phyloP scores from a whole-genome alignment of 2,113 vertebrate species.

The Sebastes fasciatus region DNA sequence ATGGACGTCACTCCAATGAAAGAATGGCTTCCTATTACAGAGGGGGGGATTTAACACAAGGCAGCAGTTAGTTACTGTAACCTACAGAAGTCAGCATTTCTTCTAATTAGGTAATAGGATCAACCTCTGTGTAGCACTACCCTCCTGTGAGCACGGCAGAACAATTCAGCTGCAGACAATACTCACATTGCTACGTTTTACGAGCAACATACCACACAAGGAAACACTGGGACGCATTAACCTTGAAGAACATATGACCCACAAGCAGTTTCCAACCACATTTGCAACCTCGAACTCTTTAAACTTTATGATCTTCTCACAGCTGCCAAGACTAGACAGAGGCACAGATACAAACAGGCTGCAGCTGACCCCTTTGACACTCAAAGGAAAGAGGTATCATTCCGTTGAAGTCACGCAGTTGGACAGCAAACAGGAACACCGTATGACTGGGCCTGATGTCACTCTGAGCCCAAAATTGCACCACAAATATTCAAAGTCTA shows the following conservation, averaged over 20 bases:
- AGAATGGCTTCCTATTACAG: background rate
- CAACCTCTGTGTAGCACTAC: background rate
- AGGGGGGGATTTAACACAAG: background rate
- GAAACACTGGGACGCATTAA: background rate
- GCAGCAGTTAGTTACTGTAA: background rate
- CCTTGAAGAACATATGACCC: background rate
- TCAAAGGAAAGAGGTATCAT: background rate
- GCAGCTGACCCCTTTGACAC: background rate
- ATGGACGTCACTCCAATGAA: background rate
- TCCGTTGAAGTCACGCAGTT: conserved; percentile 3
- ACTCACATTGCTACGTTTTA: background rate
- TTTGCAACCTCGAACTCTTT: background rate
- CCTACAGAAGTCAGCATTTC: conserved; percentile 37
- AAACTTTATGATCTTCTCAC: background rate
- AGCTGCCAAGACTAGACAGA: background rate
- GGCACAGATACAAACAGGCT: background rate
- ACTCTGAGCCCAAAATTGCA: background rate
- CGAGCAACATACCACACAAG: background rate
- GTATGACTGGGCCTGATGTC: background rate
- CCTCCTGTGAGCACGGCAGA: background rate
- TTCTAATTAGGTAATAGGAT: conserved; percentile 28
- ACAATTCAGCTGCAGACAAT: background rate
- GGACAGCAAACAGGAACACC: conserved; percentile 9
- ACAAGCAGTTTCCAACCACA: background rate
- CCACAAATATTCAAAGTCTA: background rate